Base-by-base conservation (phyloP, 2,113 vertebrate genomes). In the Prionailurus bengalensis region DNA sequence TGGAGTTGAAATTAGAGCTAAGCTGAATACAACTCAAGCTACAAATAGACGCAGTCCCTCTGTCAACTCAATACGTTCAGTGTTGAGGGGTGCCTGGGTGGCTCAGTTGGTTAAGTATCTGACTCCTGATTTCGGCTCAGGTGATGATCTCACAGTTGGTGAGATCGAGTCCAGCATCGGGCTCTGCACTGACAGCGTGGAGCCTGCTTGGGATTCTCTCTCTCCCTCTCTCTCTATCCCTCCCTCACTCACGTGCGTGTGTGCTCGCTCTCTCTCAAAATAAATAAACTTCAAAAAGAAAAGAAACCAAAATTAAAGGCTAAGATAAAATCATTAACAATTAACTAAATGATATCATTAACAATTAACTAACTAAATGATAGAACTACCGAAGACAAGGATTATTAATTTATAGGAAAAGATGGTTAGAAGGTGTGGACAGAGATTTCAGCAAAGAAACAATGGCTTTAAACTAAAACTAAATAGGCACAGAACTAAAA, bases 241-340 rank as follows among this genome's bases (percentile, higher is more conserved):
- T 58, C 21, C 19, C 58, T 21, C 7, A 21, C 55, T 58, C 55
- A 21, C 19, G 1, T 16, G 19, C 58, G 7, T 23, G 19, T 58
- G 58, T 8, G 7, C 58, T 58, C 55, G 19, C 55, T 58, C 58
- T 58, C 58, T 19, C 58, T 58, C 58, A 58, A 58, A 23, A 58
- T 23, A 58, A 58, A 58, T 58, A 58, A 58, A 58, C 58, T 58
- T 58, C 21, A 58, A 23, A 58, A 58, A 58, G 21, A 58, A 58
- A 58, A 58, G 6, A 58, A 58, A 55, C 19, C 76, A 55, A 11
- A 83, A 42, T 83, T 66, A 76, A 78, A 90, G 29, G 55, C 39
- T 87, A 81, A 95, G 29, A 73, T 92, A 86, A 95, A 81, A 65
- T 78, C 14, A 81, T 65, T 88, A 80, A 95, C 25, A 21, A 91